Base-by-base conservation (phyloP, 2,797 vertebrate species). In the Rhodeus uyekii region DNA sequence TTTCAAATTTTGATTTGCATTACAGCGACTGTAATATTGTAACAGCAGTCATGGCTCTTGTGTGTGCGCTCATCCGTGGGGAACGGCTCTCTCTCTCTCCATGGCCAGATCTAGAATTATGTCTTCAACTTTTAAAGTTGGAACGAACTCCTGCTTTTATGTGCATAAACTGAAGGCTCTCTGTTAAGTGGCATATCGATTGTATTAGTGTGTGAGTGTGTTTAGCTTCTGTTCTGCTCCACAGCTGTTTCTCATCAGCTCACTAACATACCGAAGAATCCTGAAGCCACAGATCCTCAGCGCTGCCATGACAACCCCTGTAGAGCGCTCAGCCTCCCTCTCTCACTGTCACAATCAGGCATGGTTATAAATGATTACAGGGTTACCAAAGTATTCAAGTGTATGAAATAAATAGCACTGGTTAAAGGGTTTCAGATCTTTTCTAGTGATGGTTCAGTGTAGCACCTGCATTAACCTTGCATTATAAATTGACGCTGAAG, bases 221-320 rank as follows among this genome's bases (percentile, higher is more conserved):
- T 80, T 74, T 76, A 67, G 81, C 81, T 83, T 80, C 78, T 72
- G 81, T 79, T 84, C 46, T 75, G 63, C 74, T 72, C 19, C 74
- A 84, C 93, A 94, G 90, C 93, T 94, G 93, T 92, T 94, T 93
- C 83, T 90, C 89, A 67, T 94, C 88, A 89, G 83, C 77, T 19
- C 77, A 68, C 90, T 90, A 86, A 86, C 85, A 88, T 92, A 91
- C 91, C 90, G 71, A 82, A 86, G 77, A 89, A 88, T 89, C 78
- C 86, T 4, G 81, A 79, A 85, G 80, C 55, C 13, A 84, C 85
- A 88, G 84, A 84, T 82, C 80, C 86, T 76, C 78, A 27, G 72
- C 1, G 44, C 80, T 78, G 32, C 84, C 73, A 87, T 84, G 84
- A 44, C 82, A 81, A 84, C 86, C 72, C 16, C 19, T 39, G 10